A percentile compares a stretch with the other conserved stretches of the same genome.
phyloP scores from a whole-genome alignment of 2,797 vertebrate species.

The Anguilla obscura region DNA sequence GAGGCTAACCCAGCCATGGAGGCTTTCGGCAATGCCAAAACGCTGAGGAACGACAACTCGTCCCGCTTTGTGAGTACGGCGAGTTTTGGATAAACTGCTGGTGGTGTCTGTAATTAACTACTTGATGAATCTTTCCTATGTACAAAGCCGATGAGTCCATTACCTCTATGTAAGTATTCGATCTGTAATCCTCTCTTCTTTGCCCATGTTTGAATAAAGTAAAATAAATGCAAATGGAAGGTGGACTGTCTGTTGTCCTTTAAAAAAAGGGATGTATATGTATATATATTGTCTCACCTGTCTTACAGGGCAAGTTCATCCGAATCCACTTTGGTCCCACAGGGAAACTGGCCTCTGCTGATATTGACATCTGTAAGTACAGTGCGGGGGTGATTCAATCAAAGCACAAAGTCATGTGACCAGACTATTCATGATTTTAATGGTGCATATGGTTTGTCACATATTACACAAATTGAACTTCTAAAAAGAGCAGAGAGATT shows the following conservation, averaged over 20 bases:
- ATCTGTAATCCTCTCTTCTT: no score
- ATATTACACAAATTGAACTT: not conserved
- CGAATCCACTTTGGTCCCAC: slow-evolving; percentile 92
- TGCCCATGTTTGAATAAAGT: no score
- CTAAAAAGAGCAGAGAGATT: not conserved
- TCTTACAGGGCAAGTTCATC: slow-evolving; percentile 89
- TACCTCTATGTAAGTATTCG: not conserved
- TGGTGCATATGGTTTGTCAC: not conserved
- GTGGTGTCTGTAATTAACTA: not conserved
- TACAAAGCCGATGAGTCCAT: not conserved
- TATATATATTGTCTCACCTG: not conserved
- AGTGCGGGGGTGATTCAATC: not conserved
- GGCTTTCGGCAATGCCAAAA: slow-evolving; percentile 93
- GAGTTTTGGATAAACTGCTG: not conserved
- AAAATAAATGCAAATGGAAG: not conserved
- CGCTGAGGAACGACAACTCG: slow-evolving; percentile 91
- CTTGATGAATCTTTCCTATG: not conserved
- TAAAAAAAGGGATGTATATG: not conserved
- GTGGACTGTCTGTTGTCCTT: not conserved
- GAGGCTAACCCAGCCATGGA: slow-evolving; percentile 97
- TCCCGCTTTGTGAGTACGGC: slow-evolving; percentile 87
- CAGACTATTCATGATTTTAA: not conserved
- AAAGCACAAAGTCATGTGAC: not conserved
- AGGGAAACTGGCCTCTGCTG: slow-evolving; percentile 88
- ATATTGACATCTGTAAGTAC: slow-evolving; percentile 91